Conservation (phyloP, 2,888 invertebrate genomes). For the Microchrysa polita region DNA sequence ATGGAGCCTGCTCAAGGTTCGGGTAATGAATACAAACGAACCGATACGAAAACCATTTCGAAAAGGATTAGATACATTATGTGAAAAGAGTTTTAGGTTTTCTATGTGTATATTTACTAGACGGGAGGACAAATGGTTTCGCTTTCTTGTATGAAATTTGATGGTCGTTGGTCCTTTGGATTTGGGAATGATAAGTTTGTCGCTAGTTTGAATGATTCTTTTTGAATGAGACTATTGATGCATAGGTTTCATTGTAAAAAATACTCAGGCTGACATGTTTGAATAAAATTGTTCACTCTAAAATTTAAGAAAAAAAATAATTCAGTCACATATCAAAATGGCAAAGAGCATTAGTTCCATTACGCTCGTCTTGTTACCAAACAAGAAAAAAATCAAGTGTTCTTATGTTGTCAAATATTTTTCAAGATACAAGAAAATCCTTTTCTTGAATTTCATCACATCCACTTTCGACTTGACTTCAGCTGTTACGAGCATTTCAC, state of each 20-base stretch:
- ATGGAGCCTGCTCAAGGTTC: slow-evolving; percentile 12
- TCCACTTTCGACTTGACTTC: slow-evolving; percentile 1
- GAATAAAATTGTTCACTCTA: no score
- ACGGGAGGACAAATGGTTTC: no score
- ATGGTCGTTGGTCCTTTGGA: no score
- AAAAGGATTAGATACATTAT: slow-evolving; percentile 25
- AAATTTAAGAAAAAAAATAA: no score
- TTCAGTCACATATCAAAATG: slow-evolving; percentile 12
- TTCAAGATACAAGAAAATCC: slow-evolving; percentile 49
- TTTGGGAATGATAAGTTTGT: no score
- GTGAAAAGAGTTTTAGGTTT: not conserved
- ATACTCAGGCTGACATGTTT: no score
- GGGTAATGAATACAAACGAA: slow-evolving; percentile 38
- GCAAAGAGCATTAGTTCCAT: slow-evolving; percentile 29
- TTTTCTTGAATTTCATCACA: slow-evolving; percentile 46
- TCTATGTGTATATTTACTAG: no score
- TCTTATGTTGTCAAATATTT: slow-evolving; percentile 50
- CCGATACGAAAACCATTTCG: slow-evolving; percentile 16
- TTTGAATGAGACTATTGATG: no score
- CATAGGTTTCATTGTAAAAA: no score
- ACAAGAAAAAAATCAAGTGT: slow-evolving; percentile 32
- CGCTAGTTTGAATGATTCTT: no score
- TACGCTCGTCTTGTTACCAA: not conserved
- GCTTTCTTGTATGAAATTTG: no score
- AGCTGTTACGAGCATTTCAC: not conserved